Conservation (phyloP, 2,797 vertebrate species). For the Vultur gryphus region DNA sequence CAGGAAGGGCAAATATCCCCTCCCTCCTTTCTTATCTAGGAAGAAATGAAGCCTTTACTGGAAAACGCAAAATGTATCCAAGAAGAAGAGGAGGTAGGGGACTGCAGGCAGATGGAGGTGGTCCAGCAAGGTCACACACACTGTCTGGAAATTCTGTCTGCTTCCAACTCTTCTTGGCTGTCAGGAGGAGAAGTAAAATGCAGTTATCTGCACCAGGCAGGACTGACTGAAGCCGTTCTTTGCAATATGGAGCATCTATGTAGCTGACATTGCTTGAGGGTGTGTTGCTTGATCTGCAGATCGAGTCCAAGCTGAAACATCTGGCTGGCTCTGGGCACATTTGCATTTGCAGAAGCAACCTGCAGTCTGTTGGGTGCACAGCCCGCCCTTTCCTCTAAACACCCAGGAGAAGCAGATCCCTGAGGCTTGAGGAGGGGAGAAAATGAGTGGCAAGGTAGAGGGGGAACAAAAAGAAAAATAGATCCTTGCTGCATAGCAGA, state of each 20-base stretch:
- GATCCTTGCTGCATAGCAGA: background rate
- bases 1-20: background rate
- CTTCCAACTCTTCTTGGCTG: background rate
- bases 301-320: background rate
- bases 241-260: background rate
- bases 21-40: background rate
- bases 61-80: background rate
- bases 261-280: background rate
- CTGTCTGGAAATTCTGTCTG: background rate
- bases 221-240: background rate
- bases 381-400: background rate
- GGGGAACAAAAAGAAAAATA: background rate
- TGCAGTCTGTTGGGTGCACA: background rate
- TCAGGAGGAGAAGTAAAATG: background rate
- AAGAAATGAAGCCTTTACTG: background rate
- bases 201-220: background rate
- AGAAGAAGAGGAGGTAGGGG: background rate
- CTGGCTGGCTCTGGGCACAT: background rate
- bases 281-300: background rate
- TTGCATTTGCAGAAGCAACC: background rate
- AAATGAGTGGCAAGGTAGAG: background rate
- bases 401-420: background rate
- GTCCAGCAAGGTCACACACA: background rate
- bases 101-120: background rate
- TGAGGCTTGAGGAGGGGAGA: background rate